These are phyloP conservation scores for Zygothrica quintamaculata DNA, from an alignment of 2,888 invertebrate species.

Conservation along the genomic window DNA sequence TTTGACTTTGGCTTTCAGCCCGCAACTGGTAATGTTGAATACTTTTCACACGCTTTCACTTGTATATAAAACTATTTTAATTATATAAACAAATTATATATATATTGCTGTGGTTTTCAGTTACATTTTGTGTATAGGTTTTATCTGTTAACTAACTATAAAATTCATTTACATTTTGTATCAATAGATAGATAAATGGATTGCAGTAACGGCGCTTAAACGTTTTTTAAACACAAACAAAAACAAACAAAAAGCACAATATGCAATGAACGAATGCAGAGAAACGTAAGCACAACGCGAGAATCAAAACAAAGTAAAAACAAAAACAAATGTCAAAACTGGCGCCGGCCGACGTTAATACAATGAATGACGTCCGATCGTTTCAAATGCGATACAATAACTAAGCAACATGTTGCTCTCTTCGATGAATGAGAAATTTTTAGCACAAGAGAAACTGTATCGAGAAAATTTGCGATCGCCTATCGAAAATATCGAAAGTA, in stretches of 20 bases:
- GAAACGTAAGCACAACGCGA: conserved; percentile 27
- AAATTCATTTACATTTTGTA: conserved; percentile 4
- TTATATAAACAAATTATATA: conserved; percentile 46
- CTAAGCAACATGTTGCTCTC: conserved; percentile 19
- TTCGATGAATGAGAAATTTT: conserved; percentile 2
- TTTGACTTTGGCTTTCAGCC: conserved; percentile 37
- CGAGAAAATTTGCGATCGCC: conserved; percentile 12
- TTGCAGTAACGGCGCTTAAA: not conserved
- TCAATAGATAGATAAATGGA: not conserved
- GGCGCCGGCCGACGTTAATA: conserved; percentile 16
- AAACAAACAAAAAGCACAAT: conserved; percentile 30
- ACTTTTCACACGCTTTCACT: conserved; percentile 77
- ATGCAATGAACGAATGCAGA: conserved; percentile 5
- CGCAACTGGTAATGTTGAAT: conserved; percentile 19
- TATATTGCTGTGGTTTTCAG: conserved; percentile 9
- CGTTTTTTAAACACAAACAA: conserved; percentile 28
- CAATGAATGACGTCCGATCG: conserved; percentile 17
- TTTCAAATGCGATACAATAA: conserved; percentile 41
- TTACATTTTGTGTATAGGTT: conserved; percentile 22
- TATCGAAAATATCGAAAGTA: too few species aligned
- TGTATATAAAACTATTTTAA: conserved; percentile 42
- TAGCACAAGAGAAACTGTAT: not conserved
- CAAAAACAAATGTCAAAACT: conserved; percentile 29
- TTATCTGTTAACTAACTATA: conserved; percentile 30
- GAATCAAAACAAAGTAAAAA: conserved; percentile 21